Evolutionary conservation across 2,888 invertebrate genomes (phyloP), one percentile per base, ranked within the genome.

Genomic region (Macrophya alboannulata): DNA sequence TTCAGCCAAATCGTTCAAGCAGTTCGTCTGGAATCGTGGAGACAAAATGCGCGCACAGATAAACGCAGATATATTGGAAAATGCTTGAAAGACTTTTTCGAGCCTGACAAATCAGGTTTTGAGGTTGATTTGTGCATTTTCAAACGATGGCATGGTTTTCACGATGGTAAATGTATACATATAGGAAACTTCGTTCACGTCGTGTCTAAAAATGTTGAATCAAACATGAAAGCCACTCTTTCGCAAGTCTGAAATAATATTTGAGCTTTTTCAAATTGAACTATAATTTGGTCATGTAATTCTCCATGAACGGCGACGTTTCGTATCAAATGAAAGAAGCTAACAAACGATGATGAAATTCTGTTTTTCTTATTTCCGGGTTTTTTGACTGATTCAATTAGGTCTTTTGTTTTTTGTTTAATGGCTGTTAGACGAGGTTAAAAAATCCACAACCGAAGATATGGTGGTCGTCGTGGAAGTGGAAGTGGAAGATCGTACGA

Each of bases 401-500:
- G 4, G 0, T 72, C 43, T 31, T 21, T n/a, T 12, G 21, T 45
- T 72, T 43, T 43, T 21, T 3, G 72, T 72, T 40, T 12, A 72
- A 15, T 31, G 45, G 72, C n/a, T 72, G 45, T 72, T 31, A 21
- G 45, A 21, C 45, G 43, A 43, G 21, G 72, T 45, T 45, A 12
- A 10, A 72, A 1, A 43, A 43, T 72, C 21, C 21, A 21, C 10
- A 45, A 74, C 45, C 8, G 10, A n/a, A 31, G 51, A 86, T 87
- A 89, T 89, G 87, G 86, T 84, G 82, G 91, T 95, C 12, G 94
- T 95, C 21, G 95, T 96, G 0, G 95, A 95, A 92, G 95, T 96
- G 0, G 95, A 95, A 92, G 95, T 96, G 72, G 95, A 95, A 87
- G 95, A 95, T 89, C 93, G 94, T 48, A 81, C 90, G 94, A 0